Evolutionary conservation across 2,113 vertebrate species (phyloP).

Genomic region (Brachionichthys hirsutus): DNA sequence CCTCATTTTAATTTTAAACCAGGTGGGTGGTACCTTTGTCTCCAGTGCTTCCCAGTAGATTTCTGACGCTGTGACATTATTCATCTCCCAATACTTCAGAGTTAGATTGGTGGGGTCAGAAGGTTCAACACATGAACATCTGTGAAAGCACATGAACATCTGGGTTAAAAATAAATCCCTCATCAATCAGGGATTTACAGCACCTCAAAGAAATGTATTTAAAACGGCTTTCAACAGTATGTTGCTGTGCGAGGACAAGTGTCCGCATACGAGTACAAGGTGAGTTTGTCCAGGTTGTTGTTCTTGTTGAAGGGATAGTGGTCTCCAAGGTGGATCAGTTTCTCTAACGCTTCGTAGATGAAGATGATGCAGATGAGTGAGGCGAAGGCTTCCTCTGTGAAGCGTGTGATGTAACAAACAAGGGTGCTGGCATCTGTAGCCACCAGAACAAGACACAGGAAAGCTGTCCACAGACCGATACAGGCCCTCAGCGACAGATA

Average conservation of each 20-base stretch:
- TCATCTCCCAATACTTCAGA: conserved; percentile 83
- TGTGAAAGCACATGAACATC: conserved; percentile 68
- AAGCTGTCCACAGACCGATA: conserved; percentile 97
- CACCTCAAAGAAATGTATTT: conserved; percentile 20
- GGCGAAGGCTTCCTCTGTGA: conserved; percentile 98
- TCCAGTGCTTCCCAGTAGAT: conserved; percentile 95
- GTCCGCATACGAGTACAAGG: conserved; percentile 87
- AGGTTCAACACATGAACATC: conserved; percentile 92
- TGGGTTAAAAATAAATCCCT: conserved; percentile 47
- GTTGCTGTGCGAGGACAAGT: neutral
- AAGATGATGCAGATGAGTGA: conserved; percentile 99
- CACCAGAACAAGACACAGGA: conserved; percentile 91
- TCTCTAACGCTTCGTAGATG: conserved; percentile 99
- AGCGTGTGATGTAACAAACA: conserved; percentile 97
- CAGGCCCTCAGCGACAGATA: conserved; percentile 94
- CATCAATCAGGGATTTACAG: conserved; percentile 32
- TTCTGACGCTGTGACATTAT: conserved; percentile 87
- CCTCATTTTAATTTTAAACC: neutral
- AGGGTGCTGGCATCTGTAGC: conserved; percentile 97
- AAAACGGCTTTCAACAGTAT: conserved; percentile 4
- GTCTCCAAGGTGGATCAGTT: conserved; percentile 91
- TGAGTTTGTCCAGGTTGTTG: conserved; percentile 93
- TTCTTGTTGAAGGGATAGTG: conserved; percentile 95
- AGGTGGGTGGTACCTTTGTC: conserved; percentile 71
- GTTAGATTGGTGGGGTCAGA: conserved; percentile 89